These are phyloP conservation scores for Xanthostigma xanthostigma DNA, from an alignment of 2,888 invertebrate genomes.

Conservation along the genomic window DNA sequence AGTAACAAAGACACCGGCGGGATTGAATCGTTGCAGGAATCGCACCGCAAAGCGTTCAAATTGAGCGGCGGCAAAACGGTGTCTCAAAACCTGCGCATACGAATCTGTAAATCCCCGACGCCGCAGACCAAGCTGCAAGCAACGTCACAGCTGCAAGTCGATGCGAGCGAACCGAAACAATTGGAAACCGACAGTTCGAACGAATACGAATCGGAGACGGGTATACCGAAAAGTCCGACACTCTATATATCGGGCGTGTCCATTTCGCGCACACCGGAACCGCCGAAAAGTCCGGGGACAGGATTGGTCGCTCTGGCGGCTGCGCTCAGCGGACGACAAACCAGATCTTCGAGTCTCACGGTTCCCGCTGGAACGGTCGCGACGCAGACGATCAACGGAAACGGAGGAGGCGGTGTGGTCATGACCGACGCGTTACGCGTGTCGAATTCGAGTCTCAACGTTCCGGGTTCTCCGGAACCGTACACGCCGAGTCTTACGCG, in stretches of 20 bases:
- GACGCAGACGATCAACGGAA: conserved; percentile 1
- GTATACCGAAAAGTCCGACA: conserved; percentile 38
- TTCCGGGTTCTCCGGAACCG: conserved; percentile 24
- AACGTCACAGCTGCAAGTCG: background rate
- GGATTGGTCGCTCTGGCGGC: conserved; percentile 15
- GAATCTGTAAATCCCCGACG: conserved; percentile 25
- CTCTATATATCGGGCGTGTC: conserved; percentile 40
- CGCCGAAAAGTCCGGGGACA: conserved; percentile 29
- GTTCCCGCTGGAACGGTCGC: conserved; percentile 25
- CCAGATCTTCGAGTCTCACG: conserved; percentile 34
- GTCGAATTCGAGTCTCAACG: conserved; percentile 25
- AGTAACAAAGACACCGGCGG: too few species aligned
- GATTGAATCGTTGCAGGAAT: background rate
- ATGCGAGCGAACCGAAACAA: background rate
- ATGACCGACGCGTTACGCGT: conserved; percentile 26
- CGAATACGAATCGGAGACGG: conserved; percentile 40
- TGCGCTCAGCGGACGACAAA: conserved; percentile 28
- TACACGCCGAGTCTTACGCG: conserved; percentile 25
- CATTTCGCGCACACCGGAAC: conserved; percentile 37
- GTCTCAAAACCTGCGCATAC: conserved; percentile 25
- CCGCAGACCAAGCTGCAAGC: conserved; percentile 5
- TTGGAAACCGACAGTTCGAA: conserved; percentile 34
- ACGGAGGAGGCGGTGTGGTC: conserved; percentile 9
- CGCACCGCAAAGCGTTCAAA: conserved; percentile 4
- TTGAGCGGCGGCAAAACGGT: conserved; percentile 16